Evolutionary conservation across 2,113 vertebrate genomes (phyloP).

Genomic region (Damaliscus lunatus): DNA sequence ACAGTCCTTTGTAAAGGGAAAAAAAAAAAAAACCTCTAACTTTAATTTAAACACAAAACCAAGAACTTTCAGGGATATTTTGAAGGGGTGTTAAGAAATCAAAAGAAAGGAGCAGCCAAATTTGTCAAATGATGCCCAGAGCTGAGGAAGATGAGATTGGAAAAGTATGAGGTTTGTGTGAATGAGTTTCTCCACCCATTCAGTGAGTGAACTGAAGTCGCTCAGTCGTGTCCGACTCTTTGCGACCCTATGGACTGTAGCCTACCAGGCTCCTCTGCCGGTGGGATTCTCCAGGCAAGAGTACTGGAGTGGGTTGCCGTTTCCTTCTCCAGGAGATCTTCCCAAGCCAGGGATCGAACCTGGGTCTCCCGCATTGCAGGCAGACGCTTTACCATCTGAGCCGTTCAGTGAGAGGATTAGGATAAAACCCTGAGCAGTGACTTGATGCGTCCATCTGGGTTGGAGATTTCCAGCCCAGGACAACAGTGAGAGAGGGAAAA

Average conservation of each 20-base stretch:
- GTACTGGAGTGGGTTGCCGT: too few relatives aligned
- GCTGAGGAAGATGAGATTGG: background rate
- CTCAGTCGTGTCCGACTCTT: too few relatives aligned
- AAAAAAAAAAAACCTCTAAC: too few relatives aligned
- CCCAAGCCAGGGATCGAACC: too few relatives aligned
- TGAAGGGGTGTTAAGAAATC: background rate
- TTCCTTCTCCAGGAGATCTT: too few relatives aligned
- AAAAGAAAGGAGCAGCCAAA: background rate
- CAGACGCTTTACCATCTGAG: too few relatives aligned
- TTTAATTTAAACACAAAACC: background rate
- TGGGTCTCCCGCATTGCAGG: too few relatives aligned
- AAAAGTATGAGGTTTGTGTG: background rate
- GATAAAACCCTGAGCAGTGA: background rate
- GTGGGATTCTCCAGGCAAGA: too few relatives aligned
- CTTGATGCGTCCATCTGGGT: too few relatives aligned
- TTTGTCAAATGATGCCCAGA: background rate
- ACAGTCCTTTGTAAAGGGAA: background rate
- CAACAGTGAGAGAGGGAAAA: background rate
- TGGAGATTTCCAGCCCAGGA: background rate
- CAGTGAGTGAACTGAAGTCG: background rate
- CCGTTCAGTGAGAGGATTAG: background rate
- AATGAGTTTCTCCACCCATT: background rate
- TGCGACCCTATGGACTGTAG: too few relatives aligned
- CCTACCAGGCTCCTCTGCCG: too few relatives aligned
- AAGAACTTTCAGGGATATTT: background rate